phyloP scores from a whole-genome alignment of 2,888 invertebrate genomes.

The Argyresthia goedartella region DNA sequence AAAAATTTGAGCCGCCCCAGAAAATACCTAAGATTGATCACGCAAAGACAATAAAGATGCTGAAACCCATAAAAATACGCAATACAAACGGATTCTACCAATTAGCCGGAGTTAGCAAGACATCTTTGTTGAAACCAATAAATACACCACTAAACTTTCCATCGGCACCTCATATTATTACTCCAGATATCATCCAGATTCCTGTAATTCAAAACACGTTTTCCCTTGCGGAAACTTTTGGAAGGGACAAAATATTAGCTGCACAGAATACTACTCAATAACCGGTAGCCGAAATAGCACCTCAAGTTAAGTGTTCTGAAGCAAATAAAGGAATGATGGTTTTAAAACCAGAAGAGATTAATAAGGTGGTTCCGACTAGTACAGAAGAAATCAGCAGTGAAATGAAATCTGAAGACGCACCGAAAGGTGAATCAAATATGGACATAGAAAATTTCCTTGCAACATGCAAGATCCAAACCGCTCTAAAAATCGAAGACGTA shows the following conservation, averaged over 20 bases:
- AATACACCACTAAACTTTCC: neutral
- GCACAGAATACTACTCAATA: constrained; percentile 10
- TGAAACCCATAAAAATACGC: constrained; percentile 51
- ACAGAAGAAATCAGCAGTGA: neutral
- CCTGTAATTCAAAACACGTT: constrained; percentile 4
- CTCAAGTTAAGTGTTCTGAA: constrained; percentile 28
- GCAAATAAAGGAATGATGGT: constrained; percentile 35
- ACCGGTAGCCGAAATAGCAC: constrained; percentile 27
- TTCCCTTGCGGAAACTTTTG: neutral
- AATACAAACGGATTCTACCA: constrained; percentile 44
- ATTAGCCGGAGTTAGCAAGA: constrained; percentile 13
- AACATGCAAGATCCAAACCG: constrained; percentile 17
- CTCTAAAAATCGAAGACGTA: constrained; percentile 17
- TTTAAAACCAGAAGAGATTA: constrained; percentile 60
- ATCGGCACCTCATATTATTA: neutral
- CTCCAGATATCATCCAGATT: neutral
- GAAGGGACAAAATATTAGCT: neutral
- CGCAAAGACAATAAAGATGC: constrained; percentile 18
- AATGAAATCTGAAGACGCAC: neutral
- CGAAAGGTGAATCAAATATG: constrained; percentile 9
- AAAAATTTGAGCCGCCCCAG: neutral
- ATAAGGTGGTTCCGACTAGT: constrained; percentile 23
- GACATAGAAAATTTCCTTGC: constrained; percentile 38
- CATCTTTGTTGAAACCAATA: constrained; percentile 2
- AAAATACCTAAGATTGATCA: neutral